A percentile compares a stretch with the other conserved stretches of the same genome.
Evolutionary conservation across 2,888 invertebrate species (phyloP).

Genomic region (Nasonovia ribisnigri): DNA sequence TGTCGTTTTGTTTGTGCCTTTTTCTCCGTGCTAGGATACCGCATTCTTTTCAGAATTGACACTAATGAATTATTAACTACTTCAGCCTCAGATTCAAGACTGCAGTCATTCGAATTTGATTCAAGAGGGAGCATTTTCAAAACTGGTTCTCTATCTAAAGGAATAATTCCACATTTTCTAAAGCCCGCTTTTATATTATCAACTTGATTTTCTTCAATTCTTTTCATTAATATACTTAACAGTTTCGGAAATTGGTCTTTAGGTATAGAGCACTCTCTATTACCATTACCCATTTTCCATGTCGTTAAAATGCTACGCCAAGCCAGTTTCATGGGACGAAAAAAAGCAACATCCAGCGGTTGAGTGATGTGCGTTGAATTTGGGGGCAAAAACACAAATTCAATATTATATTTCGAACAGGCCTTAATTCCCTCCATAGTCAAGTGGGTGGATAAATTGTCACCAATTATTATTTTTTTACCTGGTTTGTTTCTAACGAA

Average conservation of each 20-base stretch:
- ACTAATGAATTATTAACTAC: constrained; percentile 35
- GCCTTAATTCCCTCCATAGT: constrained; percentile 63
- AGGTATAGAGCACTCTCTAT: constrained; percentile 24
- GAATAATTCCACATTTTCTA: constrained; percentile 62
- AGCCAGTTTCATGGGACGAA: constrained; percentile 63
- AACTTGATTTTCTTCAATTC: constrained; percentile 35
- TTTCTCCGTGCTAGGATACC: neutral
- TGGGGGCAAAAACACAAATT: too few species aligned
- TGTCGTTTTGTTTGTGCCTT: neutral
- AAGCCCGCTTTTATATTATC: constrained; percentile 54
- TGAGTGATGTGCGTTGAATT: too few species aligned
- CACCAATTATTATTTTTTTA: neutral
- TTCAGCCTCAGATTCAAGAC: neutral
- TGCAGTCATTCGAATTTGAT: constrained; percentile 8
- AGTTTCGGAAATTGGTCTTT: constrained; percentile 61
- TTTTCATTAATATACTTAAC: constrained; percentile 33
- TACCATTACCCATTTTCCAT: constrained; percentile 21
- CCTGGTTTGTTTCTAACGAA: too few species aligned
- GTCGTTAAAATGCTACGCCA: constrained; percentile 65
- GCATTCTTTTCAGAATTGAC: constrained; percentile 11
- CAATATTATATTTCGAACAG: too few species aligned
- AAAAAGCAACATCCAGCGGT: too few species aligned
- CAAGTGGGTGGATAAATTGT: constrained; percentile 58
- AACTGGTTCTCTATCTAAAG: constrained; percentile 60
- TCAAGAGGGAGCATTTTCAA: constrained; percentile 38